phyloP scores from a whole-genome alignment of 2,888 invertebrate genomes.

The Folsomia manolachei region DNA sequence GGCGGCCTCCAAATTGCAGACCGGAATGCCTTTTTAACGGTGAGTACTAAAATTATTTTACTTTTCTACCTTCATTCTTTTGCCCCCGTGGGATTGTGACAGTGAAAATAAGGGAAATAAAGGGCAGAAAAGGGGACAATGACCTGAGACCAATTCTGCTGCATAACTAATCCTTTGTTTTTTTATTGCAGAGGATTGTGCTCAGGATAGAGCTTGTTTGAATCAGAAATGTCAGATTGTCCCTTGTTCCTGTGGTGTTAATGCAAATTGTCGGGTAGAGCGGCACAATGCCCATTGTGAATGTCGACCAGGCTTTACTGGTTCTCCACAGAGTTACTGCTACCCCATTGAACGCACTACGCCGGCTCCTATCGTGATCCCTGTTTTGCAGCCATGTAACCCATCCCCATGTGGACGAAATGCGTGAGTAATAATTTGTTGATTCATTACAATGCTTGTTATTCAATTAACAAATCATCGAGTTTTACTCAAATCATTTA shows the following conservation, averaged over 20 bases:
- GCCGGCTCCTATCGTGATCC: neutral
- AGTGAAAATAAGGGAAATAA: slow-evolving; percentile 58
- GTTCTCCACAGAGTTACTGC: slow-evolving; percentile 53
- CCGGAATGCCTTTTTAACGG: slow-evolving; percentile 58
- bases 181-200: no score
- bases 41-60: slow-evolving; percentile 35
- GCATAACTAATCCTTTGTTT: no score
- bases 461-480: no score
- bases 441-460: no score
- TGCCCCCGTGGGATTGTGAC: neutral
- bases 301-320: slow-evolving; percentile 71
- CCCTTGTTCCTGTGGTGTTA: slow-evolving; percentile 66
- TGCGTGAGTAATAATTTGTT: no score
- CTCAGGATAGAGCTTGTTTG: slow-evolving; percentile 72
- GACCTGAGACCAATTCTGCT: no score
- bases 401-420: slow-evolving; percentile 51
- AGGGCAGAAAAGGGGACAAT: no score
- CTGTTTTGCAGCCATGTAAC: slow-evolving; percentile 24
- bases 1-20: slow-evolving; percentile 57
- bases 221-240: slow-evolving; percentile 53
- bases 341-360: slow-evolving; percentile 16
- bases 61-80: neutral
- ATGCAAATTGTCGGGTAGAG: slow-evolving; percentile 67
- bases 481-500: no score
- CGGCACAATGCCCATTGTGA: slow-evolving; percentile 72